A percentile compares a stretch with the other conserved stretches of the same genome.
Evolutionary conservation across 1,140 invertebrate genomes (phyloP).

Genomic region (Charaxes varanes): DNA sequence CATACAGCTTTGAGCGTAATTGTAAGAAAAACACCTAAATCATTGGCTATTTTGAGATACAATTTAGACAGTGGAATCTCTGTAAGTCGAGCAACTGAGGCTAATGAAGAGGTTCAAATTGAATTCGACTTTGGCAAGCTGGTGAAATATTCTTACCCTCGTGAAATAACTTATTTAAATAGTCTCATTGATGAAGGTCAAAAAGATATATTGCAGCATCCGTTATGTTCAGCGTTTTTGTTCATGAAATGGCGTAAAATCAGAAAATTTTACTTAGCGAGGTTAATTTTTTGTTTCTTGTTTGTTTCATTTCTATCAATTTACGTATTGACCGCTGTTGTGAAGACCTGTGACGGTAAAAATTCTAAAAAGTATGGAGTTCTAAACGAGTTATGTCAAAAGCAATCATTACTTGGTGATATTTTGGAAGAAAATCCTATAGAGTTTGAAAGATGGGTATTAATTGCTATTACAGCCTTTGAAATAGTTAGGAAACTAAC

Average conservation of each 20-base stretch:
- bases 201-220: slow-evolving; percentile 78
- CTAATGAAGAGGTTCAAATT: slow-evolving; percentile 77
- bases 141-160: slow-evolving; percentile 74
- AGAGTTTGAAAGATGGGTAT: slow-evolving; percentile 75
- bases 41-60: slow-evolving; percentile 73
- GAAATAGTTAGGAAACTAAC: slow-evolving; percentile 76
- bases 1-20: slow-evolving; percentile 78
- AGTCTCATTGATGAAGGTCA: slow-evolving; percentile 77
- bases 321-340: slow-evolving; percentile 75
- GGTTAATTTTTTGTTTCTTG: slow-evolving; percentile 76
- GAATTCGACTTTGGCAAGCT: slow-evolving; percentile 76
- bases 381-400: slow-evolving; percentile 68
- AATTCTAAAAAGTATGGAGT: slow-evolving; percentile 60
- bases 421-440: slow-evolving; percentile 71
- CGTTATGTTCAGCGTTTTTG: slow-evolving; percentile 77
- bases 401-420: slow-evolving; percentile 66
- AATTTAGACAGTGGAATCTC: slow-evolving; percentile 76
- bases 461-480: slow-evolving; percentile 71
- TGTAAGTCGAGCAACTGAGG: slow-evolving; percentile 70
- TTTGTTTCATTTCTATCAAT: slow-evolving; percentile 77
- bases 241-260: slow-evolving; percentile 81
- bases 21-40: slow-evolving; percentile 76
- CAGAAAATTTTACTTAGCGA: slow-evolving; percentile 77
- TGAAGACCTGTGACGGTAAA: slow-evolving; percentile 59
- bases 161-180: slow-evolving; percentile 77